Evolutionary conservation across 2,113 vertebrate genomes (phyloP).

Genomic region (Uria aalge): DNA sequence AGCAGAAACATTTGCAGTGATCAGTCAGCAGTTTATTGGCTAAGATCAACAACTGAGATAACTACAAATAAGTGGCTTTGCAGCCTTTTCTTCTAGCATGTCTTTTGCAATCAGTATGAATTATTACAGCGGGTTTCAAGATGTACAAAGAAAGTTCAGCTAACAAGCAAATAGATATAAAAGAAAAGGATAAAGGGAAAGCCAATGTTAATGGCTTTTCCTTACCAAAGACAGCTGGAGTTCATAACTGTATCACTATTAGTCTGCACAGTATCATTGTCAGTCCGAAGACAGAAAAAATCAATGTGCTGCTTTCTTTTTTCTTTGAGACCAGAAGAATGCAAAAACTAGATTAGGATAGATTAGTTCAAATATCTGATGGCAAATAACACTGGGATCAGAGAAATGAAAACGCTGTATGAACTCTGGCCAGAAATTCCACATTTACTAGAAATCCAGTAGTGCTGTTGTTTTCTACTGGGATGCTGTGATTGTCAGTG

Average conservation of each 20-base stretch:
- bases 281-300: slow-evolving; percentile 35
- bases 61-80: slow-evolving; percentile 64
- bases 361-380: slow-evolving; percentile 46
- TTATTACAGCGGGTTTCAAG: slow-evolving; percentile 45
- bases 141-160: slow-evolving; percentile 60
- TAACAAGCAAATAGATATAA: slow-evolving; percentile 54
- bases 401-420: background rate
- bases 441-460: background rate
- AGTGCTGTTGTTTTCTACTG: background rate
- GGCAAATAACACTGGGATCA: slow-evolving; percentile 14
- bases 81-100: slow-evolving; percentile 43
- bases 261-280: slow-evolving; percentile 50
- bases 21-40: slow-evolving; percentile 59
- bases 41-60: slow-evolving; percentile 56
- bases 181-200: slow-evolving; percentile 51
- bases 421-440: slow-evolving; percentile 15
- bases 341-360: slow-evolving; percentile 40
- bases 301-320: slow-evolving; percentile 22
- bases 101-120: slow-evolving; percentile 54
- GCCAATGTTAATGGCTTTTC: slow-evolving; percentile 56
- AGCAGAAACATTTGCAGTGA: slow-evolving; percentile 47
- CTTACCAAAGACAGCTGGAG: slow-evolving; percentile 60
- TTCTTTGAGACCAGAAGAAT: slow-evolving; percentile 34
- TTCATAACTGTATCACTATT: slow-evolving; percentile 51
- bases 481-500: background rate